Evolutionary conservation across 2,888 invertebrate genomes (phyloP).

Genomic region (Orthosia gracilis): DNA sequence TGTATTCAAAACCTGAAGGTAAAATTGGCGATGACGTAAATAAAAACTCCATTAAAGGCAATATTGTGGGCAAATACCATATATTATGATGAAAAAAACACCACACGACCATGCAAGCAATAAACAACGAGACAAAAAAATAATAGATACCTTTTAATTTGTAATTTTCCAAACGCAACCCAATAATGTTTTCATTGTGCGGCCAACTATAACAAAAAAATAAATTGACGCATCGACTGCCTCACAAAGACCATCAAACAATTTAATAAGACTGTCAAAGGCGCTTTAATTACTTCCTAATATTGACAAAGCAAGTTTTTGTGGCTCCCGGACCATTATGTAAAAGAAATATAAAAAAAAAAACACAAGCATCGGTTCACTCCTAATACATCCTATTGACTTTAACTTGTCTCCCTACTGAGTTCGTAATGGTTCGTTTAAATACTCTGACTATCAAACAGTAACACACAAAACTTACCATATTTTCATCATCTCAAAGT

Average conservation of each 20-base stretch:
- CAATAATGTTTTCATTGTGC: conserved; percentile 47
- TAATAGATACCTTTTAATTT: conserved; percentile 32
- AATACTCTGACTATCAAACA: conserved; percentile 36
- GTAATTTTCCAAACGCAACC: conserved; percentile 37
- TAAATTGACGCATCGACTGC: conserved; percentile 73
- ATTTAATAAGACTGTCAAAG: conserved; percentile 84
- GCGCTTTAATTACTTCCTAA: conserved; percentile 88
- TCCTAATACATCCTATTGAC: conserved; percentile 43
- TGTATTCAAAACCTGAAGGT: too few relatives aligned
- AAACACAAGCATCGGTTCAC: conserved; percentile 57
- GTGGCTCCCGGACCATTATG: conserved; percentile 74
- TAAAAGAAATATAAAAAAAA: conserved; percentile 70
- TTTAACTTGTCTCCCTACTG: conserved; percentile 11
- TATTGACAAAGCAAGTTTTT: conserved; percentile 85
- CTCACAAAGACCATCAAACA: conserved; percentile 74
- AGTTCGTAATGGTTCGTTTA: conserved; percentile 39
- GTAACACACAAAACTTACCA: conserved; percentile 15
- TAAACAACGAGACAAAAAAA: conserved; percentile 18
- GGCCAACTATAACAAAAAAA: conserved; percentile 38
- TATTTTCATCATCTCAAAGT: background rate
- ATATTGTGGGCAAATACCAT: background rate
- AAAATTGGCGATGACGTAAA: background rate
- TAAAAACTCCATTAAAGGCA: background rate
- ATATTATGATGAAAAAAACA: background rate
- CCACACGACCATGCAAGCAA: background rate